phyloP scores from a whole-genome alignment of 2,888 invertebrate genomes.

The Entomobrya proxima region DNA sequence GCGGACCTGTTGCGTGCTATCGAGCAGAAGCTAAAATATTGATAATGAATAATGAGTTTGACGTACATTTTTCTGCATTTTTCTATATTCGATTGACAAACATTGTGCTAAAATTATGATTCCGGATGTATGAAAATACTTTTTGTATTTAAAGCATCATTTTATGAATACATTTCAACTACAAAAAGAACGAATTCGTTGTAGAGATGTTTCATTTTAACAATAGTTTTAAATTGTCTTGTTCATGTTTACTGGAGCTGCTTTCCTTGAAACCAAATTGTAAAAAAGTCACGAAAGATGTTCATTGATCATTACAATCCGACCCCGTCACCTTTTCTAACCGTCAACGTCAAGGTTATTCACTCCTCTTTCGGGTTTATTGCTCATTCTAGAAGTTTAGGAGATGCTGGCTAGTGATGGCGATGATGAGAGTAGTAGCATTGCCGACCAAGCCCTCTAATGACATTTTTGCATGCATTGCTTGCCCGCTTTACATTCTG shows the following conservation, averaged over 20 bases:
- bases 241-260: neutral
- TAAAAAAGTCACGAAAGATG: neutral
- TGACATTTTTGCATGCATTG: constrained; percentile 5
- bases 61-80: too few species aligned
- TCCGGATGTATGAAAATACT: too few species aligned
- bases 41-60: too few species aligned
- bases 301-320: neutral
- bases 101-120: too few species aligned
- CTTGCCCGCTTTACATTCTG: too few species aligned
- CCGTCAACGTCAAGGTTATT: constrained; percentile 37
- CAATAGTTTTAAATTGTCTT: neutral
- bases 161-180: too few species aligned
- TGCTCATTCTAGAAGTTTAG: neutral
- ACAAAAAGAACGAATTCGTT: too few species aligned
- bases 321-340: constrained; percentile 12
- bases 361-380: neutral
- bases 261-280: neutral
- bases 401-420: neutral
- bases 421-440: neutral
- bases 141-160: too few species aligned
- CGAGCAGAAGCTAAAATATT: too few species aligned
- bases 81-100: too few species aligned
- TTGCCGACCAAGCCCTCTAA: neutral
- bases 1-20: too few species aligned
- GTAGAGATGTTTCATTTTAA: too few species aligned